Evolutionary conservation across 2,113 vertebrate species (phyloP), one percentile per base, ranked within the genome.

Genomic region (Podarcis raffonei): DNA sequence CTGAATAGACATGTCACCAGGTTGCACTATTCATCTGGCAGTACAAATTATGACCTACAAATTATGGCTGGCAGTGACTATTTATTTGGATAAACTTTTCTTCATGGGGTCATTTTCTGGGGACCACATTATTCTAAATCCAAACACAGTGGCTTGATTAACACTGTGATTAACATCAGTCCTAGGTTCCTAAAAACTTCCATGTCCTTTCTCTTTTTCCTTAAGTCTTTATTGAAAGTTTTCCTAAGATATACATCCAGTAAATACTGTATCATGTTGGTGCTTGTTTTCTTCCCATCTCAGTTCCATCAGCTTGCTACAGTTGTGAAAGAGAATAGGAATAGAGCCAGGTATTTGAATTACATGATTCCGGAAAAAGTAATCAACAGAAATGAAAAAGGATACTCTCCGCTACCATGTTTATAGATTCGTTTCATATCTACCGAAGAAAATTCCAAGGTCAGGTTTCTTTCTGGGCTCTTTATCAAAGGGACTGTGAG

Each of bases 271-370:
- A 8, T 37, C 18, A 0, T 4, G 30, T 59, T 7, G 0, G 59
- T 0, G 16, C 16, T 23, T 32, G 27, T 77, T 81, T 76, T 75
- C 0, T 0, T 30, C 39, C 42, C 30, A 4, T 7, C 8, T 25
- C 48, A 62, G 35, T 0, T 1, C 32, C 0, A 0, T 53, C 39
- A 84, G 15, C 6, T 76, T 90, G 76, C 62, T 68, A 72, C 22
- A 59, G 68, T 48, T 69, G 30, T 81, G 79, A n/a, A 0, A 53
- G 78, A 65, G 35, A 39, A 48, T 69, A 85, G 74, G 42, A 84
- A 48, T 15, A 32, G 0, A 1, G 80, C 6, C 3, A 71, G 5
- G 35, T 68, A 69, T 80, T n/a, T 0, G 1, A 87, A 76, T 30
- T 7, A 77, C 12, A 57, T 48, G 37, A 76, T 66, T 72, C 18